A percentile compares a stretch with the other conserved stretches of the same genome.
Evolutionary conservation across 2,797 vertebrate genomes (phyloP).

Genomic region (Syngnathus acus): DNA sequence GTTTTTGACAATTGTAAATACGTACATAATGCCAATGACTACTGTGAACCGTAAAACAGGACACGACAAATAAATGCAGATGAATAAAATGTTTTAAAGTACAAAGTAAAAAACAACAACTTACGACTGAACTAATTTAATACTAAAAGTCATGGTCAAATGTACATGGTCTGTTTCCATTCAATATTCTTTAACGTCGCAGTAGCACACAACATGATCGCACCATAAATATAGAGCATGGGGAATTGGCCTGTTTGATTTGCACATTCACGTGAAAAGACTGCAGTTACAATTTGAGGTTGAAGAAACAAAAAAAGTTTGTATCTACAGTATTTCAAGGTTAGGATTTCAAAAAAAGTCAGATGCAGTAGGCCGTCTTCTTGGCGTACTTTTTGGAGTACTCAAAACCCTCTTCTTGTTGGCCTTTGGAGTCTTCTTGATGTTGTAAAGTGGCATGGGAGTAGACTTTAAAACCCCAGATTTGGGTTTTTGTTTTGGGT

Average conservation of each 20-base stretch:
- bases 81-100: too few relatives aligned
- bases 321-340: neutral
- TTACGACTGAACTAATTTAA: too few relatives aligned
- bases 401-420: conserved; percentile 15
- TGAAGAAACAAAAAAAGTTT: neutral
- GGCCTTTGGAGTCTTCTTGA: conserved; percentile 34
- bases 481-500: conserved; percentile 83
- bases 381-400: conserved; percentile 19
- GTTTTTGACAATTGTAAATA: too few relatives aligned
- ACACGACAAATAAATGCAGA: too few relatives aligned
- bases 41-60: too few relatives aligned
- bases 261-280: neutral
- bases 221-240: neutral
- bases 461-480: conserved; percentile 83
- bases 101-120: too few relatives aligned
- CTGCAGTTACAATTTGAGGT: neutral
- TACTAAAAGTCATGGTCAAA: too few relatives aligned
- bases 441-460: conserved; percentile 8
- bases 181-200: neutral
- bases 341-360: conserved; percentile 75
- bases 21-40: too few relatives aligned
- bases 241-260: neutral
- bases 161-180: neutral
- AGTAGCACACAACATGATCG: neutral
- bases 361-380: conserved; percentile 58